Base-by-base conservation (phyloP, 2,797 vertebrate species). In the Scarus forsteni region DNA sequence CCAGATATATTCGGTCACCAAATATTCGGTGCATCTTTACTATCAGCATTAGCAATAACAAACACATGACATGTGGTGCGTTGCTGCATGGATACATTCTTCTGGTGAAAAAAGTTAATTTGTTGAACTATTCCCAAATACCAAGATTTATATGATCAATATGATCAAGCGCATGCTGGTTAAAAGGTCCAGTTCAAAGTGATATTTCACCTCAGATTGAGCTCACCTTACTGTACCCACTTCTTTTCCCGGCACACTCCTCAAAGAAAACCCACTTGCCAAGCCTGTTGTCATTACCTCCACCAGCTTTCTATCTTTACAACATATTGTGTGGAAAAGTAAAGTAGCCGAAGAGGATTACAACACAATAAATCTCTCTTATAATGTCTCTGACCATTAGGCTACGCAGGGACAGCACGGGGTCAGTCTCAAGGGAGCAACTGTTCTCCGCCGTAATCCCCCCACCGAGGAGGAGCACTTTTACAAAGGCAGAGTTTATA, bases 321-420 rank as follows among this genome's bases (percentile, higher is more conserved):
- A 76, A 74, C 52, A 72, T 68, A 78, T 74, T 82, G 65, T 60
- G 43, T 64, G 50, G 46, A 80, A 81, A 81, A 69, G 61, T 52
- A 79, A 88, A 87, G 85, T 85, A 80, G 84, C 85, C 81, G 59
- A 88, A 71, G 85, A 86, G 86, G 90, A 92, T 93, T 88, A 88
- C 54, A 69, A 71, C 61, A 70, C 74, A 81, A 88, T 76, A 80
- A 84, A 88, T 85, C 88, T 85, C 75, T 84, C 75, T 83, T 62
- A 70, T 82, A 56, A 56, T 84, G 84, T 88, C 86, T 86, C 62
- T 71, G 66, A 83, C 84, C 78, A 27, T 27, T 27, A 27, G 27
- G 49, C 18, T 81, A 87, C 76, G 67, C 66, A 40, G 73, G 77
- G 68, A 77, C 71, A 14, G 60, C 70, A 73, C 76, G 61, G 42